These are phyloP conservation scores for Brachyhypopomus gauderio DNA, from an alignment of 2,113 vertebrate genomes.

Conservation along the genomic window DNA sequence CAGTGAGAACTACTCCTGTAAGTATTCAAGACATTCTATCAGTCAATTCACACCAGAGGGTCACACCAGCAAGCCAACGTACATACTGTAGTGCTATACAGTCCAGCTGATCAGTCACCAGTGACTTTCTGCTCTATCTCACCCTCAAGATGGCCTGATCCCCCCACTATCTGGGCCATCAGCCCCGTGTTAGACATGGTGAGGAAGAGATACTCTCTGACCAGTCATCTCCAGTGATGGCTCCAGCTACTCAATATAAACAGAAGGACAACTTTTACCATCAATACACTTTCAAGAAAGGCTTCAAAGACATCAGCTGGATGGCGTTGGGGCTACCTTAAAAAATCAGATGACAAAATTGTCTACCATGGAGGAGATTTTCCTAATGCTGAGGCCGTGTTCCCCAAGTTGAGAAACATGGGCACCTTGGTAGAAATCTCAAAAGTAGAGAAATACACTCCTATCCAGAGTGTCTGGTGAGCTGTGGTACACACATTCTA, in stretches of 20 bases:
- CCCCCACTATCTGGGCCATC: background rate
- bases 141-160: constrained; percentile 18
- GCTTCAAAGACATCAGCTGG: too few species aligned
- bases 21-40: constrained; percentile 38
- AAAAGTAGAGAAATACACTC: too few species aligned
- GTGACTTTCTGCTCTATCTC: constrained; percentile 37
- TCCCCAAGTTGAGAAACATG: background rate
- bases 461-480: too few species aligned
- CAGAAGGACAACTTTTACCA: background rate
- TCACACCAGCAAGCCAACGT: constrained; percentile 42
- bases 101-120: background rate
- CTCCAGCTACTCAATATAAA: constrained; percentile 5
- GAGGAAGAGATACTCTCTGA: background rate
- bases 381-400: background rate
- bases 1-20: too few species aligned
- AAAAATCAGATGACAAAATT: constrained; percentile 2
- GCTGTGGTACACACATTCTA: too few species aligned
- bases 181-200: too few species aligned
- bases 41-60: constrained; percentile 32
- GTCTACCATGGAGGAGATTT: background rate
- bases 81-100: constrained; percentile 29
- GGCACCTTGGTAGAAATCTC: background rate
- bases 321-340: background rate
- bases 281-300: too few species aligned
- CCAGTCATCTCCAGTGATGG: background rate